Conservation (phyloP, 2,113 vertebrate species). For the Dasyornis broadbenti region DNA sequence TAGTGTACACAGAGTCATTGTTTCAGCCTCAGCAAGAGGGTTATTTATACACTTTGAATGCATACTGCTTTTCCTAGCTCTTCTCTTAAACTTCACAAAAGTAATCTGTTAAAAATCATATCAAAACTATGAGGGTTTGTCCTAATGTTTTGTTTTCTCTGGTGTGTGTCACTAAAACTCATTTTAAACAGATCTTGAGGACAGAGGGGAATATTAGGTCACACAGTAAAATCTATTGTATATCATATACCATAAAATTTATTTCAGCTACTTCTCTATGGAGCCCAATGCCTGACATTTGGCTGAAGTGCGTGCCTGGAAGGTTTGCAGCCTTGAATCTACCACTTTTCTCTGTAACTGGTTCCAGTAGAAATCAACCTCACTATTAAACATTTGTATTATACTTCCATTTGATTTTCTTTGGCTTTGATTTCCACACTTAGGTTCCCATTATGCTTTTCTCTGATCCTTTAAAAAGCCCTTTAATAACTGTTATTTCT, state of each 20-base stretch:
- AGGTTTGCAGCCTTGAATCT: not conserved
- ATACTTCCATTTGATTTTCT: constrained; percentile 15
- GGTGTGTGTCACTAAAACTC: not conserved
- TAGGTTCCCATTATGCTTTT: constrained; percentile 20
- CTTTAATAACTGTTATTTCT: constrained; percentile 14
- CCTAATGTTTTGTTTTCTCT: not conserved
- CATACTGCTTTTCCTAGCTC: not conserved
- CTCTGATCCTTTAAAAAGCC: not conserved
- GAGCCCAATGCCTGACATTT: not conserved
- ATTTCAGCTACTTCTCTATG: not conserved
- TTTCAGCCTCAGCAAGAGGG: constrained; percentile 40
- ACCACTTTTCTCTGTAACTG: not conserved
- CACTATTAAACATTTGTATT: constrained; percentile 8
- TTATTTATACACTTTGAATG: constrained; percentile 44
- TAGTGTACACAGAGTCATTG: constrained; percentile 49
- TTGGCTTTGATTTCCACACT: constrained; percentile 29
- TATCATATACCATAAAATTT: not conserved
- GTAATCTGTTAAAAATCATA: not conserved
- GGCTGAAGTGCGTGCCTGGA: not conserved
- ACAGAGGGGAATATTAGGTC: not conserved
- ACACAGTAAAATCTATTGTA: not conserved
- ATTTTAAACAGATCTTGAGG: not conserved
- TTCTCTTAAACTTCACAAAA: not conserved
- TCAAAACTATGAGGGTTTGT: not conserved
- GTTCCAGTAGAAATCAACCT: constrained; percentile 40